Conservation (phyloP, 2,888 invertebrate species). For the Coremacera marginata region DNA sequence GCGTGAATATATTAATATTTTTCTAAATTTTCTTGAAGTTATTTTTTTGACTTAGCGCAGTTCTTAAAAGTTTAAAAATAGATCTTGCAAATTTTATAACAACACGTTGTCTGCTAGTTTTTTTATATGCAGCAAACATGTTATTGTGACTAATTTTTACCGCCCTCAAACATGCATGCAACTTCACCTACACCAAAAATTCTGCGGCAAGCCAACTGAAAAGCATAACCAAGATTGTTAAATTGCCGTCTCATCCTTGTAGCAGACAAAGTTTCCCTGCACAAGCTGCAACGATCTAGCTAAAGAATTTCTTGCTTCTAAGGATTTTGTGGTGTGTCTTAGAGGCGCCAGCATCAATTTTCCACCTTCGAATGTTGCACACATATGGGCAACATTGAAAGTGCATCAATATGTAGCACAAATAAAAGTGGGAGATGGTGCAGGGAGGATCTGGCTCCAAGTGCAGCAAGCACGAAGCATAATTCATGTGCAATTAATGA, state of each 20-base stretch:
- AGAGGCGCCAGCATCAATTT: conserved; percentile 48
- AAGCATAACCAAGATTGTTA: neutral
- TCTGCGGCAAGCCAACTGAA: neutral
- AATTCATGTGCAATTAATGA: conserved; percentile 64
- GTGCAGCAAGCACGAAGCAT: conserved; percentile 46
- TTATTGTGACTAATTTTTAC: conserved; percentile 15
- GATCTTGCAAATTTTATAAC: neutral
- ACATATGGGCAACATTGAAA: conserved; percentile 23
- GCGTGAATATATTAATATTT: too few species aligned
- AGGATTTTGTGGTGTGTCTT: conserved; percentile 40
- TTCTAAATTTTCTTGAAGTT: neutral
- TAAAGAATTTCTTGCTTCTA: conserved; percentile 7
- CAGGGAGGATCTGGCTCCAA: conserved; percentile 22
- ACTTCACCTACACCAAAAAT: neutral
- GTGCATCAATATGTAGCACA: conserved; percentile 34
- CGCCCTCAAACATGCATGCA: conserved; percentile 4
- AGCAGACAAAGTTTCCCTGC: neutral
- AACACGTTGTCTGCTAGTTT: neutral
- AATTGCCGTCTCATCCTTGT: conserved; percentile 22
- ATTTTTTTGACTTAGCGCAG: neutral
- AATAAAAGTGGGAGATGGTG: conserved; percentile 34
- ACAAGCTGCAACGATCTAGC: neutral
- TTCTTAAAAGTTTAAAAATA: neutral
- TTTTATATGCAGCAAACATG: neutral
- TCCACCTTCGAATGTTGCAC: conserved; percentile 30